phyloP scores from a whole-genome alignment of 2,113 vertebrate genomes.

The Xyrauchen texanus region DNA sequence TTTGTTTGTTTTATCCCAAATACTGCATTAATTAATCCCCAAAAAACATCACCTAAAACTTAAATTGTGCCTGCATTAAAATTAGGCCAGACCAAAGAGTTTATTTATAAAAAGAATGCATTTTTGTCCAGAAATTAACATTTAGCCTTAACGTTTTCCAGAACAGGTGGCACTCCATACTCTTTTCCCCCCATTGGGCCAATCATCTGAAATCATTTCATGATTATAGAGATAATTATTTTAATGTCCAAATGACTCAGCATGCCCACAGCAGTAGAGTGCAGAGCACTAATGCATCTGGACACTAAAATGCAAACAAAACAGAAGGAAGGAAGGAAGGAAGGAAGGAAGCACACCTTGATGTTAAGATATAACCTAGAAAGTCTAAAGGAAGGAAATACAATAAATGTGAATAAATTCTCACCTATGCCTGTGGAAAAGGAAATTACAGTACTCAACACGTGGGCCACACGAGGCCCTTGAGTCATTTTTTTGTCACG shows the following conservation, averaged over 20 bases:
- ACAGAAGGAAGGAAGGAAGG: not conserved
- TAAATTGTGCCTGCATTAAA: not conserved
- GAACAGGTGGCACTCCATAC: conserved; percentile 25
- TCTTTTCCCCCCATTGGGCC: not conserved
- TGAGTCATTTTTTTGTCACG: no score
- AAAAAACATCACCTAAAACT: no score
- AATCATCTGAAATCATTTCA: conserved; percentile 39
- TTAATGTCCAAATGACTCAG: conserved; percentile 33
- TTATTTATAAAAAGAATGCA: conserved; percentile 3
- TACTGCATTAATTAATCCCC: no score
- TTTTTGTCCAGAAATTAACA: conserved; percentile 13
- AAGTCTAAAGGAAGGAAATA: no score
- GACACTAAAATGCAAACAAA: not conserved
- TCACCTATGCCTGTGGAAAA: no score
- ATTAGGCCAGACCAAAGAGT: not conserved
- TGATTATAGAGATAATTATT: conserved; percentile 43
- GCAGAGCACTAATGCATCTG: conserved; percentile 16
- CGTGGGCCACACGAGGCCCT: no score
- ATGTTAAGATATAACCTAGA: no score
- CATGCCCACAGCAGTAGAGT: not conserved
- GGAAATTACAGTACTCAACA: no score
- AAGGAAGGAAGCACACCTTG: no score
- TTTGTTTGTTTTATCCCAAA: no score
- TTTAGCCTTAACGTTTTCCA: conserved; percentile 11
- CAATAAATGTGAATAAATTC: no score